Evolutionary conservation across 2,113 vertebrate species (phyloP), one percentile per base, ranked within the genome.

Genomic region (Seriola rivoliana): DNA sequence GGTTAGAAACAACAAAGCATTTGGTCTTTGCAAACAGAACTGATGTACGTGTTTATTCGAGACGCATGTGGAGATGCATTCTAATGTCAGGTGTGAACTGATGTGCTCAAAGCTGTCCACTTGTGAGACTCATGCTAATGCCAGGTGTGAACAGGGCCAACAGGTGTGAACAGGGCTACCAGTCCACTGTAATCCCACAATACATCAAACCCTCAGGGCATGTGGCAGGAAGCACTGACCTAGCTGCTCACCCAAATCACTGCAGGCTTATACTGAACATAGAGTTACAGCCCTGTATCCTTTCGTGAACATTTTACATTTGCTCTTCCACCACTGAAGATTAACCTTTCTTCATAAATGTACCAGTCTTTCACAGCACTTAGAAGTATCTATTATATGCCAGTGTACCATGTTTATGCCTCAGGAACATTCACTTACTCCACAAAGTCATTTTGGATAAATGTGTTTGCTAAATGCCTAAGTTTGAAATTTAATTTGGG

Each of bases 161-260:
- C 40, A 42, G 8, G 40, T 42, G 40, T 42, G 40, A 42, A 42
- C 21, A 65, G 25, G 42, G 16, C 32, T 42, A 3, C n/a, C 71
- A 48, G 34, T 68, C 48, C 29, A 65, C 73, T 62, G 29, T 59
- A 57, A 72, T 72, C 62, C 75, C 55, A 25, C 67, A 67, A 54
- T 13, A 59, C 54, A 76, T 76, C 36, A 70, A 32, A 78, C 64
- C 78, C 55, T 64, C 60, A 63, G 68, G 54, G 21, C 48, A 29
- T 67, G 54, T 17, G 40, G 3, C 58, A 73, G 63, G 55, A 64
- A 54, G 36, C 46, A 60, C 25, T 57, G 38, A 70, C 52, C 19
- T 75, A 38, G 25, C 62, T 65, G 48, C 69, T 75, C 73, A 54
- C 67, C 59, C 25, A 23, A 68, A 67, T 68, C 63, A 62, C 54